These are phyloP conservation scores for Parotocinclus haroldoi DNA, from an alignment of 2,797 vertebrate species.

Conservation along the genomic window DNA sequence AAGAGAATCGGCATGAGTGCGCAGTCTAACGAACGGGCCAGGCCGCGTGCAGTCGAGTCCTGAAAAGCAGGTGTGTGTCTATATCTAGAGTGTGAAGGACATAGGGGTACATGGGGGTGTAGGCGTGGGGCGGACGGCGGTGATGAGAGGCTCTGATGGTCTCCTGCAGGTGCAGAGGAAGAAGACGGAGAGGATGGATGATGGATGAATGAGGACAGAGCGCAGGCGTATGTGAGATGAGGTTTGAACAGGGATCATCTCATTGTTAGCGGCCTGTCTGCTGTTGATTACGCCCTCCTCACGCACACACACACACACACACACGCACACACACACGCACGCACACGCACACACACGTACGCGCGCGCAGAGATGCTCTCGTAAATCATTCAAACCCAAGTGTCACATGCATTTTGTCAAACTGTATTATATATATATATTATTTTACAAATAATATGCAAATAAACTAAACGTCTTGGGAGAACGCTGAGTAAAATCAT, in stretches of 20 bases:
- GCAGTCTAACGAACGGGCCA: no score
- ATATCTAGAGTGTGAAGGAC: no score
- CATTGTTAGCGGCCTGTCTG: constrained; percentile 26
- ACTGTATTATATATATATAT: no score
- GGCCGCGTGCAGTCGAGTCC: no score
- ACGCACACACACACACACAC: constrained; percentile 1
- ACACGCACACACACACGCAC: constrained; percentile 7
- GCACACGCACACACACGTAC: neutral
- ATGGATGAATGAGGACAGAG: constrained; percentile 34
- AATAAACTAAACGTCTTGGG: no score
- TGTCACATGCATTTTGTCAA: no score
- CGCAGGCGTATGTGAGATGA: constrained; percentile 35
- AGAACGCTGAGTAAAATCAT: no score
- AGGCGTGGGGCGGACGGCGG: neutral
- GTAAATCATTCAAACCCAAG: no score
- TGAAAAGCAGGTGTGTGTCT: no score
- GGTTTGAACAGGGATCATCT: constrained; percentile 37
- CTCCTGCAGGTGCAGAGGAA: constrained; percentile 24
- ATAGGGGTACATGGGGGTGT: neutral
- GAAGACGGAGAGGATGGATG: constrained; percentile 5
- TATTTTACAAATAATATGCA: no score
- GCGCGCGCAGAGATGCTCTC: no score
- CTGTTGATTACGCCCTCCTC: constrained; percentile 21
- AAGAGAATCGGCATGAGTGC: no score
- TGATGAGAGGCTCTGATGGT: constrained; percentile 18